phyloP scores from a whole-genome alignment of 2,888 invertebrate genomes.

The Torymus texanus region DNA sequence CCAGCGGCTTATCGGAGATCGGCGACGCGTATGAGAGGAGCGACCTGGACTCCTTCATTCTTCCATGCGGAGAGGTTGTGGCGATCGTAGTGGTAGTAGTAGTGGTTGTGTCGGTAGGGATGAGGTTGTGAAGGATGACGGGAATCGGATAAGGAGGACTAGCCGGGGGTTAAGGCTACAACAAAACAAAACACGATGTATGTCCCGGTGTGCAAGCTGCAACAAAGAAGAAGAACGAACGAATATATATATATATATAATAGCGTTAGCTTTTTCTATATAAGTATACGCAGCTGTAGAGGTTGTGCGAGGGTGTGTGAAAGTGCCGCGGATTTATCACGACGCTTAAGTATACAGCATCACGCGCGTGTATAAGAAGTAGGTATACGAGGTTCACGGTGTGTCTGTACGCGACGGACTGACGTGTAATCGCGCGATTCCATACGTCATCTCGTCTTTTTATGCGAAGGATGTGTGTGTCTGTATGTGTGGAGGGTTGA shows the following conservation, averaged over 20 bases:
- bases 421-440: too few relatives aligned
- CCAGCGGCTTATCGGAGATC: constrained; percentile 34
- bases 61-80: constrained; percentile 14
- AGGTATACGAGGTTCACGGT: too few relatives aligned
- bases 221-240: constrained; percentile 64
- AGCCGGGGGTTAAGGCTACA: constrained; percentile 68
- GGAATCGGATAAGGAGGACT: constrained; percentile 57
- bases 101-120: constrained; percentile 15
- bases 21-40: constrained; percentile 1
- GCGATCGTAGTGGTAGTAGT: too few relatives aligned
- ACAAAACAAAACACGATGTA: constrained; percentile 75
- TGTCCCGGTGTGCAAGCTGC: constrained; percentile 75
- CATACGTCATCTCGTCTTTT: too few relatives aligned
- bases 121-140: constrained; percentile 34
- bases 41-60: constrained; percentile 27
- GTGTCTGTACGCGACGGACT: too few relatives aligned
- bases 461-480: too few relatives aligned
- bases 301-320: background rate
- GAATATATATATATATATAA: constrained; percentile 64
- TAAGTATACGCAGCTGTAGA: background rate
- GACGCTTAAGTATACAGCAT: too few relatives aligned
- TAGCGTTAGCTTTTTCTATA: constrained; percentile 26
- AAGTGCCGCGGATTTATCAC: constrained; percentile 40
- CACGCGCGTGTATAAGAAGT: too few relatives aligned
- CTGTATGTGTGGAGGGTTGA: too few relatives aligned